Evolutionary conservation across 1,140 invertebrate species (phyloP).

Genomic region (Heliconius nattereri): DNA sequence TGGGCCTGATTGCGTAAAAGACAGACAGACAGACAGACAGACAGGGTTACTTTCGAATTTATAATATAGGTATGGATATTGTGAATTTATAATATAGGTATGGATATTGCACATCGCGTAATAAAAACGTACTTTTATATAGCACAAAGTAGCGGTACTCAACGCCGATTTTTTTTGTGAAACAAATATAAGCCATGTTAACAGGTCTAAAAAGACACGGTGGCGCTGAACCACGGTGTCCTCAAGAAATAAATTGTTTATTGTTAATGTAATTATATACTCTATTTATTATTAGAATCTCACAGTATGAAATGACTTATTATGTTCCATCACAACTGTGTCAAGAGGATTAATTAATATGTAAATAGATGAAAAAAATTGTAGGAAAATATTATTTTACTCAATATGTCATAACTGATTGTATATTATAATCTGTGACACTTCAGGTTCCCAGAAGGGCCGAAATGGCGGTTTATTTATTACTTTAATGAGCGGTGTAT

Average conservation of each 20-base stretch:
- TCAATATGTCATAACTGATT: conserved; percentile 4
- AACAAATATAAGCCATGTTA: no score
- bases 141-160: no score
- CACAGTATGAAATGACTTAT: not conserved
- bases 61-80: no score
- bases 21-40: no score
- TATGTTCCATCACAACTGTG: not conserved
- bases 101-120: no score
- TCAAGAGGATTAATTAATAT: not conserved
- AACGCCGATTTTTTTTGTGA: no score
- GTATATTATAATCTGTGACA: conserved; percentile 38
- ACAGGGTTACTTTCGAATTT: no score
- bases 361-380: not conserved
- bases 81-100: no score
- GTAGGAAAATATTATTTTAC: not conserved
- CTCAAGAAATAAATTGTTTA: not conserved
- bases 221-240: no score
- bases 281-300: not conserved
- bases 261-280: not conserved
- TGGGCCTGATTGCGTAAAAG: no score
- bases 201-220: not conserved
- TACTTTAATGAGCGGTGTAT: conserved; percentile 25
- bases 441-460: conserved; percentile 47
- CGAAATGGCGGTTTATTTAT: conserved; percentile 25
- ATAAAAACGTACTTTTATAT: no score